A percentile compares a stretch with the other conserved stretches of the same genome.
Evolutionary conservation across 2,113 vertebrate genomes (phyloP).

Genomic region (Australoheros scitulus): DNA sequence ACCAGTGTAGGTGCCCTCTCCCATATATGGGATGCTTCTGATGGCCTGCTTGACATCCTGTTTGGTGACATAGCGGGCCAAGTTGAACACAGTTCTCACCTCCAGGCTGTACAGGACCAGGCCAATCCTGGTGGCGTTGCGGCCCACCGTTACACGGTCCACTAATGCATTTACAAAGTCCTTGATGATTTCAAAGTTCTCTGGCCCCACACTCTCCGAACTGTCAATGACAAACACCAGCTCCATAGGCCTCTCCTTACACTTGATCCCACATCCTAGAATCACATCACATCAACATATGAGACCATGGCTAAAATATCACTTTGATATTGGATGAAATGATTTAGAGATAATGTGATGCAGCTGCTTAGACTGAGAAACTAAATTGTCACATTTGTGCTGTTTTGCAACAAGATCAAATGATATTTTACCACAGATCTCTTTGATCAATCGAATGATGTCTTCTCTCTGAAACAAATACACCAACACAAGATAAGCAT

Average conservation of each 20-base stretch:
- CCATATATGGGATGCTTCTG: conserved; percentile 85
- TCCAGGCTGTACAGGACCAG: conserved; percentile 88
- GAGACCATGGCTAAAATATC: conserved; percentile 33
- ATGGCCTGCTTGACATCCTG: conserved; percentile 86
- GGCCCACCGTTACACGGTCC: conserved; percentile 85
- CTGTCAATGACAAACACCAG: conserved; percentile 92
- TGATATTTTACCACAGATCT: conserved; percentile 84
- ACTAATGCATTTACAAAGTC: conserved; percentile 86
- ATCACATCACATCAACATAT: conserved; percentile 46
- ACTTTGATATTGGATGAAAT: conserved; percentile 15
- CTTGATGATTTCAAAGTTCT: conserved; percentile 90
- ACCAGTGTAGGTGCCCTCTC: conserved; percentile 86
- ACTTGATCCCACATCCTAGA: conserved; percentile 87
- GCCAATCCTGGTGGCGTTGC: conserved; percentile 86
- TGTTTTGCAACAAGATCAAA: conserved; percentile 17
- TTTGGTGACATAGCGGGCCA: conserved; percentile 77
- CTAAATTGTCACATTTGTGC: background rate
- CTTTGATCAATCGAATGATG: conserved; percentile 89
- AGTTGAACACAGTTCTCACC: conserved; percentile 83
- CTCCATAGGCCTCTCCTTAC: conserved; percentile 89
- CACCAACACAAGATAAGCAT: conserved; percentile 11
- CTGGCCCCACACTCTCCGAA: conserved; percentile 88
- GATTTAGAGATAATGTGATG: conserved; percentile 31
- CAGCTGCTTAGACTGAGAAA: conserved; percentile 10
- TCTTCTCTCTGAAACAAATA: conserved; percentile 85